Base-by-base conservation (phyloP, 2,797 vertebrate species). In the Squalus acanthias region DNA sequence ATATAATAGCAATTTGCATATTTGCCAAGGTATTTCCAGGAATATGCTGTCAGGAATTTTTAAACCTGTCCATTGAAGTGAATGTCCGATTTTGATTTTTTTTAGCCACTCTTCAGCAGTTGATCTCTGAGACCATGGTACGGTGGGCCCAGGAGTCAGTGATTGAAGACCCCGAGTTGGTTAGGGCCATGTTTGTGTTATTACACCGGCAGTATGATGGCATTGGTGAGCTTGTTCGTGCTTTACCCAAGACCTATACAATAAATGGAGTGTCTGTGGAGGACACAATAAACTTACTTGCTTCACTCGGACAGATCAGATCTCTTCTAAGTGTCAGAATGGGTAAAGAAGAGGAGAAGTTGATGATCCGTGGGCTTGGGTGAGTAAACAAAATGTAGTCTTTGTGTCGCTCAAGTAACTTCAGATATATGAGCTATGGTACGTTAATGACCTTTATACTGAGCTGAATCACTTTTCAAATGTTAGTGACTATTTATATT, bases 341-440 rank as follows among this genome's bases (percentile, higher is more conserved):
- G 99, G 99, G 99, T 63, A 98, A 98, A 85, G 99, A 99, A 96
- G 99, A 99, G 97, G 99, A 99, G 97, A 99, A 99, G 46, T 98
- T 99, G n/a, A 99, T 99, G 99, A 99, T 99, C 96, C 98, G 99
- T 85, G 99, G 99, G 79, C 97, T 99, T 74, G 98, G 99, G 99
- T 99, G 97, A 98, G 96, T 95, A 50, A 95, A 50, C 46, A 95
- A 53, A 72, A 72, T 95, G 0, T 92, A 20, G 15, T 29, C 0
- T 57, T 72, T 53, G 67, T 72, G 63, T 53, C 29, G 46, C 9
- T 95, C 39, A 29, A 65, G 5, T 50, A 46, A 70, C n/a, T 39
- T 50, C 53, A 88, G 5, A 94, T 46, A 26, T 50, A 70, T 60
- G 70, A 53, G 29, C 91, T 29, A 57, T n/a, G 12, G 70, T 57